Base-by-base conservation (phyloP, 35 echinoderm and acorn worm species). In the Apostichopus californicus region DNA sequence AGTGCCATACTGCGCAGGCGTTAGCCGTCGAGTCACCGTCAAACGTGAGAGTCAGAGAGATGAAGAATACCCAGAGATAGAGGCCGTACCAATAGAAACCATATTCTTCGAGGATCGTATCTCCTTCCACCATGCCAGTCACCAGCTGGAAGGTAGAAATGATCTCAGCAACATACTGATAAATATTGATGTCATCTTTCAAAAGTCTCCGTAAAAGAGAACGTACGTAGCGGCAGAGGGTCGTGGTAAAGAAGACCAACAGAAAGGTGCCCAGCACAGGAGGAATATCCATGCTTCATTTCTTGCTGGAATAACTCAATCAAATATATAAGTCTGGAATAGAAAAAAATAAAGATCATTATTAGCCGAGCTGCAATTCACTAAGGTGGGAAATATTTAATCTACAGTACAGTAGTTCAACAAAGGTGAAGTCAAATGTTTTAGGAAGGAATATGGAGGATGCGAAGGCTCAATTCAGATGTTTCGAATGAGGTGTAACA, bases 101-200 rank as follows among this genome's bases (percentile, higher is more conserved):
- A 79, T 95, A 96, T 86, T 94, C 91, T 71, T 99, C 97, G 5
- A 99, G 77, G 59, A 99, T 93, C 24, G 93, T 94, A 68, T 99
- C 97, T 0, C 97, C 95, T 92, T 99, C 97, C 83, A 99, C 58
- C 66, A 99, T 93, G 5, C 97, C 97, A 14, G 95, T 93, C 6
- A 99, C 97, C 9, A 99, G 68, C 80, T 99, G 97, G 90, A 99
- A 99, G n/a, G 95, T 96, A 3, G 95, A 94, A 56, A 99, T 90
- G 75, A 94, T 56, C 77, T 99, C 97, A 18, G 95, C 95, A 6
- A 80, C 86, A 78, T 93, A 99, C 28, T 91, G 89, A 54, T 91
- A 91, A 68, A 91, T 79, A 61, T 91, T 91, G 8, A 78, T 53
- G 34, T 91, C 89, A 79, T 91, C 89, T 54, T 79, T 91, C 73